Percentiles rank a stretch among this genome's conserved stretches.
These are phyloP conservation scores for Lophius americanus DNA, from an alignment of 2,797 vertebrate genomes.

Conservation along the genomic window DNA sequence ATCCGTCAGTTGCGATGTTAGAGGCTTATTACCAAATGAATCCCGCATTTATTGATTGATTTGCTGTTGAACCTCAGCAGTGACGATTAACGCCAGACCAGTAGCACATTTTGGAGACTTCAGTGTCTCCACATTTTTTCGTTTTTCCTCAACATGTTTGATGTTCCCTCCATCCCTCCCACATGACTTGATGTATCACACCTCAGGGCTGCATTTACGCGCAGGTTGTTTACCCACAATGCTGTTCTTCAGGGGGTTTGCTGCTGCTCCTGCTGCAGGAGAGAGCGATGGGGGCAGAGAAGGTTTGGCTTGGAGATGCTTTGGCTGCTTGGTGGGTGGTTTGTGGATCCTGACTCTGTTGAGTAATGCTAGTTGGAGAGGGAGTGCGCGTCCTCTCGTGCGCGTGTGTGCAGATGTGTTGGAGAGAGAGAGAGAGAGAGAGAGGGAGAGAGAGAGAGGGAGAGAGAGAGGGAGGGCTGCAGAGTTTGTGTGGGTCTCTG, in stretches of 20 bases:
- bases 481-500: slow-evolving; percentile 55
- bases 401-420: neutral
- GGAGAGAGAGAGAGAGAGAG: neutral
- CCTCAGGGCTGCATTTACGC: neutral
- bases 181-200: slow-evolving; percentile 21
- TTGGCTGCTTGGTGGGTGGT: slow-evolving; percentile 65
- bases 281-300: slow-evolving; percentile 4
- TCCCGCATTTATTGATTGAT: too few species aligned
- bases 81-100: too few species aligned
- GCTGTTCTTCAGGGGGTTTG: neutral
- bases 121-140: too few species aligned
- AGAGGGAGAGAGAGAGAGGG: neutral
- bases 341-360: slow-evolving; percentile 66
- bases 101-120: too few species aligned
- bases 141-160: too few species aligned
- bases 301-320: slow-evolving; percentile 23
- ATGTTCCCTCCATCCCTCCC: slow-evolving; percentile 22
- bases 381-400: slow-evolving; percentile 10
- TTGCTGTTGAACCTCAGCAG: too few species aligned
- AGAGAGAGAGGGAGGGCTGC: slow-evolving; percentile 21
- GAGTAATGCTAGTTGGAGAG: slow-evolving; percentile 64
- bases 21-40: too few species aligned
- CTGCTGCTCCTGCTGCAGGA: too few species aligned
- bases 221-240: neutral
- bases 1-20: slow-evolving; percentile 49